Base-by-base conservation (phyloP, 2,797 vertebrate genomes). In the Phrynocephalus vlangalii region DNA sequence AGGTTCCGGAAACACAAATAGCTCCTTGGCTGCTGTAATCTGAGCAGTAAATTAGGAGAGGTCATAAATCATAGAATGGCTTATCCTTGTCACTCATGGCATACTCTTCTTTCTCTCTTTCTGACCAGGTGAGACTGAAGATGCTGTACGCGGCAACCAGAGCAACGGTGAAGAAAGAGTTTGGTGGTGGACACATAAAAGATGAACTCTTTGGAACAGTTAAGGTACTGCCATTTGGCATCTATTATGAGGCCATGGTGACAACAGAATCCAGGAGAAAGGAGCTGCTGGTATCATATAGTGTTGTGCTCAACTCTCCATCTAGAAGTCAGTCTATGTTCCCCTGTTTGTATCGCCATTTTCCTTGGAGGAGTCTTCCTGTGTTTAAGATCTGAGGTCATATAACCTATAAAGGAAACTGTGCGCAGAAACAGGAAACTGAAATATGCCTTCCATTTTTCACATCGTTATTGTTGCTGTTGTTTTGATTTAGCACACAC, bases 81-180 rank as follows among this genome's bases (percentile, higher is more conserved):
- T 24, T 67, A 8, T 28, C 48, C 22, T 77, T 80, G 33, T 78
- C 66, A 10, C 77, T 86, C 60, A 90, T 44, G 0, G 0, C 0
- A 0, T 18, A 72, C 16, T 5, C 24, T 26, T 82, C 30, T 79
- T 68, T 87, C 28, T 78, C 75, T 78, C 16, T 84, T n/a, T 71
- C 8, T 0, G 0, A 4, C 1, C 90, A 99, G 99, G 99, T 99
- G 89, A 98, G 99, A 94, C 98, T 98, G 96, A 99, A 99, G 97
- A 99, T 99, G 99, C 96, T 99, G 50, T 99, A 99, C 0, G 99
- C 99, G 7, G 99, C 99, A 26, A 99, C 99, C 1, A 97, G 99
- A 92, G 98, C 99, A 75, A 99, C 99, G 0, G 98, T 99, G 94
- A 99, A 99, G 96, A 99, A 99, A 93, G 99, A 99, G 94, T 99